These are phyloP conservation scores for Etia nguti DNA, from an alignment of 2,113 vertebrate genomes.

Conservation along the genomic window DNA sequence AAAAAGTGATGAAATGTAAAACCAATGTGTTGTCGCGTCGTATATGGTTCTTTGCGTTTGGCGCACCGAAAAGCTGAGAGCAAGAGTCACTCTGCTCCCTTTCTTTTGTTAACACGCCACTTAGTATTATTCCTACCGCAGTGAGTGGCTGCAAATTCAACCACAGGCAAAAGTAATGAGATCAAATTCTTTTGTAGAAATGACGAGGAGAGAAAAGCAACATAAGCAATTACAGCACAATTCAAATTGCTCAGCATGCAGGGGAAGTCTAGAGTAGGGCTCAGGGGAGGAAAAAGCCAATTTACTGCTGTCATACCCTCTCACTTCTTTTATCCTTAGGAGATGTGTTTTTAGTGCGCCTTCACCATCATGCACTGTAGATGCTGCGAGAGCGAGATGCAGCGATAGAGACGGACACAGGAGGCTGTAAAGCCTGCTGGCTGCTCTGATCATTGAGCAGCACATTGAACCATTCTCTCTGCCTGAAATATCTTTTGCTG, in stretches of 20 bases:
- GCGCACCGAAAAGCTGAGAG: neutral
- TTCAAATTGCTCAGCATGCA: conserved; percentile 47
- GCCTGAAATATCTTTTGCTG: conserved; percentile 64
- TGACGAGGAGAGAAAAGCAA: conserved; percentile 37
- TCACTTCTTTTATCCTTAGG: conserved; percentile 49
- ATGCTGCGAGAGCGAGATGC: conserved; percentile 35
- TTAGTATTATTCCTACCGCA: conserved; percentile 20
- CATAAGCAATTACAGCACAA: conserved; percentile 56
- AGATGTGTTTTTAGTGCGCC: conserved; percentile 53
- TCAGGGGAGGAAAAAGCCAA: conserved; percentile 63
- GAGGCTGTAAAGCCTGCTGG: conserved; percentile 51
- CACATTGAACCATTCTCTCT: conserved; percentile 59
- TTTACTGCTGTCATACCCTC: conserved; percentile 63
- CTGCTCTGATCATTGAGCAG: conserved; percentile 58
- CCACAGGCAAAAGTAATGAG: conserved; percentile 48
- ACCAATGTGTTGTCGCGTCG: neutral
- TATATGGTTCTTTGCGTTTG: neutral
- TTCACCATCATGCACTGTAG: conserved; percentile 36
- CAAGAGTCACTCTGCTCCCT: neutral
- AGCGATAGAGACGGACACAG: conserved; percentile 41
- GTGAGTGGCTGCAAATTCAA: conserved; percentile 22
- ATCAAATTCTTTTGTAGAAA: conserved; percentile 44
- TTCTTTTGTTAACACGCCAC: conserved; percentile 13
- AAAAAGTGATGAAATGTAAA: neutral
- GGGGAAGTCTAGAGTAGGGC: conserved; percentile 37